Base-by-base conservation (phyloP, 2,113 vertebrate species). In the Bostrychus sinensis region DNA sequence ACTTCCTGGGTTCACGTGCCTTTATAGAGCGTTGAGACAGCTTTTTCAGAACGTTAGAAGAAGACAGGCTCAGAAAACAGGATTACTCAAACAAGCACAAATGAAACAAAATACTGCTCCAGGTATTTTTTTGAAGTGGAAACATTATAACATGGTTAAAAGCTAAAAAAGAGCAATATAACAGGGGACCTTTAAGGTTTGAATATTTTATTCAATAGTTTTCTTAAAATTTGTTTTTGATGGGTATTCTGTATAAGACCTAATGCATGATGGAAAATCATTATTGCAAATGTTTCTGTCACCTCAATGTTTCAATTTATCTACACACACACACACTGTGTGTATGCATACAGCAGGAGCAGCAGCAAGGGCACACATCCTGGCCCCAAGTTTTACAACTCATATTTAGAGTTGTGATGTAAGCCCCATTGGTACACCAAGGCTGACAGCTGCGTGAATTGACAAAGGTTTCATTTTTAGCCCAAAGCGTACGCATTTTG, bases 391-490 rank as follows among this genome's bases (percentile, higher is more conserved):
- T 67, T 67, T 63, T 36, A 66, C 68, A 50, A 5, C 56, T 48
- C 37, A 17, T 34, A 73, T 58, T 45, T 34, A 32, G 58, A 25
- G 39, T 36, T 32, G 9, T 78, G 79, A 62, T 71, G 68, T 60
- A 77, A 46, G 53, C 54, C 60, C 48, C 56, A 10, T 64, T 46
- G 68, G 39, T 41, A 19, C 16, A 3, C 53, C 34, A 23, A 61
- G 62, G 20, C 74, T 61, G 45, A 74, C 81, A 70, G 55, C 66
- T 57, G 13, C 11, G 63, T 65, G 69, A 66, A 61, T 53, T 65
- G 70, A 81, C 66, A 65, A 69, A 72, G 70, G 63, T 67, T 81
- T 67, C 2, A 23, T 56, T 54, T 73, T 62, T 70, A 32, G 77
- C 74, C 69, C 55, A 56, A 54, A 76, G 77, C 74, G 20, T 42